Evolutionary conservation across 2,888 invertebrate species (phyloP).

Genomic region (Crematogaster levior): DNA sequence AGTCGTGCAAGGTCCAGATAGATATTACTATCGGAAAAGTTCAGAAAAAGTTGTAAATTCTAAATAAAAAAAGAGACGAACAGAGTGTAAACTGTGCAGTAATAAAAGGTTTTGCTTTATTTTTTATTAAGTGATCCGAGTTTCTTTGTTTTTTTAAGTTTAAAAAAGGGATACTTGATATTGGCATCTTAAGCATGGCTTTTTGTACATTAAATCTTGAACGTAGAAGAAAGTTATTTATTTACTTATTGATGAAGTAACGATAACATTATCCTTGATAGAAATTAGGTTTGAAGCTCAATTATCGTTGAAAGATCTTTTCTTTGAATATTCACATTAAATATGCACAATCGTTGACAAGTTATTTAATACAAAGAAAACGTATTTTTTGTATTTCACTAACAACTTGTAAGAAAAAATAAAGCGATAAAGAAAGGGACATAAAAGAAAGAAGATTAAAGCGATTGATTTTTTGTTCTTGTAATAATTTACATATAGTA

Average conservation of each 20-base stretch:
- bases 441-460: background rate
- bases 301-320: constrained; percentile 9
- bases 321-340: background rate
- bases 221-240: background rate
- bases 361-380: background rate
- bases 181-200: background rate
- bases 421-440: background rate
- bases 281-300: background rate
- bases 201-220: background rate
- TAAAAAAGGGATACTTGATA: constrained; percentile 4
- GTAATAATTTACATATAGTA: constrained; percentile 19
- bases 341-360: background rate
- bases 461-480: constrained; percentile 17
- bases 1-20: constrained; percentile 2
- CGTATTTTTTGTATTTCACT: constrained; percentile 21
- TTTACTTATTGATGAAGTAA: background rate
- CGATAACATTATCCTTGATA: background rate
- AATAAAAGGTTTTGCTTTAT: background rate
- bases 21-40: background rate
- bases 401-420: background rate
- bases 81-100: background rate
- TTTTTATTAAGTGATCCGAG: background rate
- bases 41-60: constrained; percentile 2
- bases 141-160: background rate
- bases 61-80: background rate